Percentiles rank a stretch among this genome's conserved stretches.
These are phyloP conservation scores for Sphaerophoria rueppellii DNA, from an alignment of 2,888 invertebrate genomes.

Conservation along the genomic window DNA sequence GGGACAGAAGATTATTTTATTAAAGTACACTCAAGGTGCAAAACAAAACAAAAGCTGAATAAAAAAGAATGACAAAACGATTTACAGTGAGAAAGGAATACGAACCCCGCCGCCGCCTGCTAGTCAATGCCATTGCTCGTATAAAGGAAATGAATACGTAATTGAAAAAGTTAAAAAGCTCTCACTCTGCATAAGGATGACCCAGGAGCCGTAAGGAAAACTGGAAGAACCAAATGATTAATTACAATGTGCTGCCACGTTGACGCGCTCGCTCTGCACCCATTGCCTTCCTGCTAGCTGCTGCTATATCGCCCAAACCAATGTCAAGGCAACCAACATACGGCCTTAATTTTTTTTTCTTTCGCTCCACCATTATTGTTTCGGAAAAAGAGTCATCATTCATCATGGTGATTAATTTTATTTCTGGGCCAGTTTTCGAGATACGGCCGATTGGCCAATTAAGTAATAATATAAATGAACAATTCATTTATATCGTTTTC, in stretches of 20 bases:
- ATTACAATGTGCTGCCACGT: conserved; percentile 52
- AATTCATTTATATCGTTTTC: conserved; percentile 62
- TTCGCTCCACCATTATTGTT: conserved; percentile 37
- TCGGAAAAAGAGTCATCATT: conserved; percentile 63
- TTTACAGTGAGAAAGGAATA: neutral
- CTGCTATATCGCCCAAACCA: too few species aligned
- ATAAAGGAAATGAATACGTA: conserved; percentile 66
- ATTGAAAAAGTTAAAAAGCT: conserved; percentile 70
- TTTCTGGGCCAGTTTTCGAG: conserved; percentile 47
- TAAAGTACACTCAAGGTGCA: neutral
- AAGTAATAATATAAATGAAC: conserved; percentile 64
- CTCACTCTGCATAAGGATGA: conserved; percentile 41
- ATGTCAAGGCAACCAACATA: neutral
- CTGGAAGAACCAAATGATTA: conserved; percentile 61
- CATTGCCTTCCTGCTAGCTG: neutral
- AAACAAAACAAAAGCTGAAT: conserved; percentile 21
- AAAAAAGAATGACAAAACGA: conserved; percentile 51
- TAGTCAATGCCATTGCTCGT: conserved; percentile 16
- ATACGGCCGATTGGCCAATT: conserved; percentile 69
- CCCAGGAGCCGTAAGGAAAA: conserved; percentile 13
- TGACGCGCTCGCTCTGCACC: neutral
- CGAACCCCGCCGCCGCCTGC: too few species aligned
- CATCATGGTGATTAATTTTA: conserved; percentile 73
- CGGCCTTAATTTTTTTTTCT: neutral
- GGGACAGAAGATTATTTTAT: conserved; percentile 31